phyloP scores from a whole-genome alignment of 37 sponge, comb jelly and placozoan species.

The Eunapius fragilis region DNA sequence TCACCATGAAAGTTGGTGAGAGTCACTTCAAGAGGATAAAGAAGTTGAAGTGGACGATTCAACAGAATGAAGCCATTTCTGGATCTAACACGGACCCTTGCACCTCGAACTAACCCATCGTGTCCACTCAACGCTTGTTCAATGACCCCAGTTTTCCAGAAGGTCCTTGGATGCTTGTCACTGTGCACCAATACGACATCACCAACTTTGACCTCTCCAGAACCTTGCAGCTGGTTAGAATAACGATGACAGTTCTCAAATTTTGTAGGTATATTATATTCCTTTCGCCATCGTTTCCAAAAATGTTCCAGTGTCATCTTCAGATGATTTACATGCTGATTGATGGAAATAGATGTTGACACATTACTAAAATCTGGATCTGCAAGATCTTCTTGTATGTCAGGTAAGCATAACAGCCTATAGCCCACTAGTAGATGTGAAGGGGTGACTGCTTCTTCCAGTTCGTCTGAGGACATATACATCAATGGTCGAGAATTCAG shows the following conservation, averaged over 20 bases:
- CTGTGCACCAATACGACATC: constrained; percentile 30
- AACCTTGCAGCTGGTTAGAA: not conserved
- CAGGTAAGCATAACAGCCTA: constrained; percentile 27
- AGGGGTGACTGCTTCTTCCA: constrained; percentile 29
- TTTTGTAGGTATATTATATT: constrained; percentile 26
- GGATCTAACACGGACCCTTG: constrained; percentile 9
- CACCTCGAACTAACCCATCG: constrained; percentile 9
- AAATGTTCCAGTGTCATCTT: constrained; percentile 3
- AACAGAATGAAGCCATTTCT: not conserved
- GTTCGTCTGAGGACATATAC: constrained; percentile 29
- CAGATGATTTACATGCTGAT: not conserved
- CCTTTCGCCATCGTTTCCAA: constrained; percentile 19
- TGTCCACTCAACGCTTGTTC: constrained; percentile 1
- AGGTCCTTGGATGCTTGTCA: constrained; percentile 28
- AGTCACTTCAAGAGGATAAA: constrained; percentile 25
- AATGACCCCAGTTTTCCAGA: constrained; percentile 20
- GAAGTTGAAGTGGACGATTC: constrained; percentile 3
- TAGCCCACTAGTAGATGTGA: constrained; percentile 32
- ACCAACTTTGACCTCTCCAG: constrained; percentile 4
- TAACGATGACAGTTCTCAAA: not conserved
- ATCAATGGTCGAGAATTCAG: constrained; percentile 39
- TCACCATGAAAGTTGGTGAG: too few species aligned
- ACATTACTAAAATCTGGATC: constrained; percentile 1
- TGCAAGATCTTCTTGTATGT: not conserved
- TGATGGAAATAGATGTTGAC: not conserved